phyloP scores from a whole-genome alignment of 2,888 invertebrate species.

The Cosmopolites sordidus region DNA sequence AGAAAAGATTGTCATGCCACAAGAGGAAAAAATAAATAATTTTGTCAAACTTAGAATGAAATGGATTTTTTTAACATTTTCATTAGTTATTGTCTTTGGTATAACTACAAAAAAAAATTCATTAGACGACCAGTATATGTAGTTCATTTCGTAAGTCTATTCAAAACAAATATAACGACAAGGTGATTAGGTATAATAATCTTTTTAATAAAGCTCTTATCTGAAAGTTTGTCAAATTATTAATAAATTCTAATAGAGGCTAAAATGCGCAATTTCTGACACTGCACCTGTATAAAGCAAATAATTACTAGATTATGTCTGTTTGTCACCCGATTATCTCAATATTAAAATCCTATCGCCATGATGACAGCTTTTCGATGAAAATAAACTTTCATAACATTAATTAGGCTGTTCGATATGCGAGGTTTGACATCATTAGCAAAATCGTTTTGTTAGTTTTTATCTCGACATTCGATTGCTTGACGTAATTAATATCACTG shows the following conservation, averaged over 20 bases:
- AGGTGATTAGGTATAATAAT: background rate
- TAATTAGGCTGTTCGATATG: background rate
- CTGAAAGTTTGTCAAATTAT: slow-evolving; percentile 17
- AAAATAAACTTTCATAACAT: background rate
- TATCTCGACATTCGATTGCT: no score
- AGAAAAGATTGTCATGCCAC: no score
- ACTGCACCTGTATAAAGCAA: slow-evolving; percentile 23
- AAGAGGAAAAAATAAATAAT: no score
- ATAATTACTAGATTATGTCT: slow-evolving; percentile 17
- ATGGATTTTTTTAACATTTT: no score
- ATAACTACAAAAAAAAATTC: no score
- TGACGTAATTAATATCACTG: no score
- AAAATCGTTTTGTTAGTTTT: no score
- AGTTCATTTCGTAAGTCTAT: background rate
- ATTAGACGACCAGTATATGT: no score
- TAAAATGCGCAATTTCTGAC: slow-evolving; percentile 8
- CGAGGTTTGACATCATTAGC: no score
- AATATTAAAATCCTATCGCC: slow-evolving; percentile 23
- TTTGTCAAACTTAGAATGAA: no score
- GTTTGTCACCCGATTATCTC: slow-evolving; percentile 22
- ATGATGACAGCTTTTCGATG: slow-evolving; percentile 16
- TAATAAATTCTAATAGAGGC: slow-evolving; percentile 10
- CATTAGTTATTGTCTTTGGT: background rate
- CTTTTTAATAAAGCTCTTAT: slow-evolving; percentile 11
- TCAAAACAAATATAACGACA: background rate